phyloP scores from a whole-genome alignment of 2,888 invertebrate species.

The Brachynemurus nebulosus region DNA sequence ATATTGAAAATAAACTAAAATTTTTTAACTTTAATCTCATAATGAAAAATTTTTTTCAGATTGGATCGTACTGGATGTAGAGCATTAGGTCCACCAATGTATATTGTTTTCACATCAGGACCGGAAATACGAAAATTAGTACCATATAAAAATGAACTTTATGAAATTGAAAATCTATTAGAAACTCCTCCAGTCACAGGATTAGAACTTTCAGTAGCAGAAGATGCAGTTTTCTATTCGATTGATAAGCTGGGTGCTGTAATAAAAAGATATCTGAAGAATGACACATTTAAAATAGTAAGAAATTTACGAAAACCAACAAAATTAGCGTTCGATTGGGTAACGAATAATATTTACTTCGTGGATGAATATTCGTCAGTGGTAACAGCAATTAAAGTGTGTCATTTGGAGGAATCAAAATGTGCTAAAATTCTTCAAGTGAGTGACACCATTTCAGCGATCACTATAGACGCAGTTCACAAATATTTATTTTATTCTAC shows the following conservation, averaged over 20 bases:
- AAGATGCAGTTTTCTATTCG: conserved; percentile 35
- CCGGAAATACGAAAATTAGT: conserved; percentile 41
- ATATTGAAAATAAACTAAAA: conserved; percentile 8
- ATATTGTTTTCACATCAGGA: conserved; percentile 38
- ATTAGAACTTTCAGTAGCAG: conserved; percentile 36
- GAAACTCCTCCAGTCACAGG: conserved; percentile 36
- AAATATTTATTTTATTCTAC: conserved; percentile 43
- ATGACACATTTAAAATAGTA: conserved; percentile 25
- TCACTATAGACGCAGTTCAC: conserved; percentile 49
- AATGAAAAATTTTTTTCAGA: conserved; percentile 24
- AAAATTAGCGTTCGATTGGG: conserved; percentile 58
- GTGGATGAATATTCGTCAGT: conserved; percentile 25
- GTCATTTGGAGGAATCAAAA: conserved; percentile 37
- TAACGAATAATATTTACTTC: conserved; percentile 56
- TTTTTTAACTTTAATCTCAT: neutral
- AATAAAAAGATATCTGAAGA: conserved; percentile 26
- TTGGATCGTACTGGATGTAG: conserved; percentile 53
- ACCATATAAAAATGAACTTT: conserved; percentile 25
- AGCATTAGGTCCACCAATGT: conserved; percentile 40
- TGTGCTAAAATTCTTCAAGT: conserved; percentile 41
- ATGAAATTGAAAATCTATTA: too few species aligned
- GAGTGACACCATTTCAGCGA: conserved; percentile 36
- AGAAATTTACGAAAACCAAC: conserved; percentile 34
- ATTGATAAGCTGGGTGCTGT: conserved; percentile 31
- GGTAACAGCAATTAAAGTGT: conserved; percentile 32